Evolutionary conservation across 2,797 vertebrate species (phyloP), one percentile per base, ranked within the genome.

Genomic region (Spinus pinus): DNA sequence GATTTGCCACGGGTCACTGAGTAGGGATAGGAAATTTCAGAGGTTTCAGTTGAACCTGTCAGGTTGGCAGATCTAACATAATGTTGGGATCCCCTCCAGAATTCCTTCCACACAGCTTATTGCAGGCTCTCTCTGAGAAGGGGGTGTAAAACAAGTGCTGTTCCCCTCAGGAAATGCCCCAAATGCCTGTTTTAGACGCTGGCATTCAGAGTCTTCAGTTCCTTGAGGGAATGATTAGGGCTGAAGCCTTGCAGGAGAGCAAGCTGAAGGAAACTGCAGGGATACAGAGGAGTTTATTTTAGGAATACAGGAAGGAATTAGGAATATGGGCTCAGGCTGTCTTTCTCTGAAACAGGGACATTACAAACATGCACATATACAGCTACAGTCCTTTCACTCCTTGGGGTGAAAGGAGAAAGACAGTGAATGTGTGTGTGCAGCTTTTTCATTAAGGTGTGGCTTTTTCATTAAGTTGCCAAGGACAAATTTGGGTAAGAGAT

Each of bases 21-120:
- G 33, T 78, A 92, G 96, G 95, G 97, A 97, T 96, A 93, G 94
- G 97, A 97, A 97, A 97, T 89, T 97, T 97, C 92, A 96, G 56
- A 83, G 93, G 64, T 96, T 97, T 97, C 96, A 97, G 88, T 75
- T 69, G 84, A 97, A 95, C 95, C 92, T 96, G 96, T 96, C 95
- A 97, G 95, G 83, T 96, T 96, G 94, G 96, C 94, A 96, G 81
- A 88, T 93, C 94, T 96, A 96, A 94, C 83, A 90, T 81, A 95
- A 83, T 9, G 53, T 90, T 80, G 92, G 96, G 86, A 96, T 96
- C 77, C 91, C 91, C 94, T 97, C 95, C 94, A 97, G 95, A 95
- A 97, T 96, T 96, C 85, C 83, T 94, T 92, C 88, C 93, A 94
- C 81, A 53, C 66, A 93, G 50, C 37, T 96, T 96, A 93, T 87